These are phyloP conservation scores for Luscinia luscinia DNA, from an alignment of 2,797 vertebrate genomes.

Conservation along the genomic window DNA sequence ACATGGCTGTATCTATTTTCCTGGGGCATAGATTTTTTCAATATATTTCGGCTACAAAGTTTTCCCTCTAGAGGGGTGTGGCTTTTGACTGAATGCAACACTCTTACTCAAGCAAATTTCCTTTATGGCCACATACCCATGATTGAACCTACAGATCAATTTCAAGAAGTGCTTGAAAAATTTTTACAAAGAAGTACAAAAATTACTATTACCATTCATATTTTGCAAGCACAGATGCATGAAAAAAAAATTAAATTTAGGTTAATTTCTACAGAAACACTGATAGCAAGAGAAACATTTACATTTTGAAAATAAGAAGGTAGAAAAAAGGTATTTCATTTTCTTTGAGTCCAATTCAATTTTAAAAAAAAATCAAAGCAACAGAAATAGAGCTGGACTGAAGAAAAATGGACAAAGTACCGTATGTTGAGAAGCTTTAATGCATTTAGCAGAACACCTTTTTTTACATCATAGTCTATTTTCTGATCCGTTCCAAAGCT, in stretches of 20 bases:
- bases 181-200: background rate
- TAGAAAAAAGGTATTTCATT: background rate
- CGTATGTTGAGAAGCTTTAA: conserved; percentile 96
- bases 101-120: background rate
- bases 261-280: background rate
- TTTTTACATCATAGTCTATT: conserved; percentile 98
- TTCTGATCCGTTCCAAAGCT: conserved; percentile 99
- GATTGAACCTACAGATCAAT: background rate
- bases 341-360: background rate
- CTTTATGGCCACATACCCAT: background rate
- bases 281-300: background rate
- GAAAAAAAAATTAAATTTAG: background rate
- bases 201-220: background rate
- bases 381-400: background rate
- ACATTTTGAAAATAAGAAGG: background rate
- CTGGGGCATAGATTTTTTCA: background rate
- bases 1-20: background rate
- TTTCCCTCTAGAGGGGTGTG: background rate
- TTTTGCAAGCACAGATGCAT: background rate
- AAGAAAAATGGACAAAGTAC: conserved; percentile 70
- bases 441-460: conserved; percentile 92
- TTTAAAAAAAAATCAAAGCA: background rate
- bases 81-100: background rate
- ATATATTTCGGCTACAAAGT: background rate
- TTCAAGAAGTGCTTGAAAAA: background rate